Conservation (phyloP, 2,888 invertebrate genomes). For the Petrophora chlorosata region DNA sequence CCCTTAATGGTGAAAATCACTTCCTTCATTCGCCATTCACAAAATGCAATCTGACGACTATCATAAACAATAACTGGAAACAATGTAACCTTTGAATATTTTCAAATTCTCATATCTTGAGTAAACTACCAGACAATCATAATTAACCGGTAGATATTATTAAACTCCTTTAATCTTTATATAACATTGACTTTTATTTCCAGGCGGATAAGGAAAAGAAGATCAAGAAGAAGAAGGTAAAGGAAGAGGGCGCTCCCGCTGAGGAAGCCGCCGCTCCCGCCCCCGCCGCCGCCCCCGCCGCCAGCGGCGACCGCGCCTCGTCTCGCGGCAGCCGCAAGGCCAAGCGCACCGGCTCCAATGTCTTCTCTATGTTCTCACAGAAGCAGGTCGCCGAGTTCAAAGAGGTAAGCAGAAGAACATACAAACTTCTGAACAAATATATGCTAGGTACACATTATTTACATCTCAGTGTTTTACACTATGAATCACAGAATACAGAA, state of each 20-base stretch:
- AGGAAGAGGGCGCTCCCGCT: slow-evolving; percentile 86
- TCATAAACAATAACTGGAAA: too few species aligned
- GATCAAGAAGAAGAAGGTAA: slow-evolving; percentile 93
- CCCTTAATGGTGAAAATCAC: neutral
- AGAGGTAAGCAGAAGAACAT: slow-evolving; percentile 85
- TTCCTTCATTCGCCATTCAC: too few species aligned
- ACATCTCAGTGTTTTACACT: too few species aligned
- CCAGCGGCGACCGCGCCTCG: slow-evolving; percentile 87
- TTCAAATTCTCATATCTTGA: too few species aligned
- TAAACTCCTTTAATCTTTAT: neutral
- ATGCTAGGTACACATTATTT: neutral
- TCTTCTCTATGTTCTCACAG: slow-evolving; percentile 98
- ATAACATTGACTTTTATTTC: slow-evolving; percentile 27
- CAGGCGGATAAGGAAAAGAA: slow-evolving; percentile 98
- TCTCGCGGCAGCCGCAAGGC: slow-evolving; percentile 92
- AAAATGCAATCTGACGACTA: too few species aligned
- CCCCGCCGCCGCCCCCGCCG: slow-evolving; percentile 84
- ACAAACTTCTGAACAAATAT: neutral
- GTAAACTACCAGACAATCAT: too few species aligned
- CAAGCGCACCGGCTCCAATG: slow-evolving; percentile 96
- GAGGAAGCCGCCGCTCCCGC: slow-evolving; percentile 88
- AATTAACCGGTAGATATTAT: too few species aligned
- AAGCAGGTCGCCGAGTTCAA: slow-evolving; percentile 98
- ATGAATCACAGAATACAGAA: too few species aligned
- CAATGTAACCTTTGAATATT: neutral